phyloP scores from a whole-genome alignment of 2,888 invertebrate genomes.

The Scaptomyza cyrtandrae region DNA sequence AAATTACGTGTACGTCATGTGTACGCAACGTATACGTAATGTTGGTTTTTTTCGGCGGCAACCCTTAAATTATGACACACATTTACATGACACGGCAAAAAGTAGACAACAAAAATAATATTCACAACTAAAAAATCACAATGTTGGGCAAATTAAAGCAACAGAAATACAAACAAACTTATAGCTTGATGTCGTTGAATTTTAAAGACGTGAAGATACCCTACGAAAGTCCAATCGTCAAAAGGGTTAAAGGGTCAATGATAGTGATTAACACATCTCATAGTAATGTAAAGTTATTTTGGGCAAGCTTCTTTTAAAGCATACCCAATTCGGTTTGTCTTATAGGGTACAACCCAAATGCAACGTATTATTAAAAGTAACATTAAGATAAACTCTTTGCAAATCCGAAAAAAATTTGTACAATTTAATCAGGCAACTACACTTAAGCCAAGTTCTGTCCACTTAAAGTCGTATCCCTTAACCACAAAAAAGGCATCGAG shows the following conservation, averaged over 20 bases:
- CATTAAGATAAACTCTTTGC: too few species aligned
- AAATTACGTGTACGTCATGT: constrained; percentile 43
- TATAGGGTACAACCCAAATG: not conserved
- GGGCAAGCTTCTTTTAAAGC: too few species aligned
- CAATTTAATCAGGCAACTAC: not conserved
- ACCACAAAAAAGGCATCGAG: constrained; percentile 8
- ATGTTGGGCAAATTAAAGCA: constrained; percentile 15
- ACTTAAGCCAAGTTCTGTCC: not conserved
- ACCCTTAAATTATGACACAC: constrained; percentile 36
- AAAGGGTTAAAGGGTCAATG: too few species aligned
- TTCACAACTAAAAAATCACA: constrained; percentile 7
- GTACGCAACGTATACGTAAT: constrained; percentile 38
- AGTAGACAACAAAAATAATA: not conserved
- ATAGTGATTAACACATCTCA: too few species aligned
- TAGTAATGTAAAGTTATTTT: too few species aligned
- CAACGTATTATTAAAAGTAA: constrained; percentile 14
- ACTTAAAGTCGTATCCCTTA: not conserved
- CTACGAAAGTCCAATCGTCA: not conserved
- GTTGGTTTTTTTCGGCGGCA: constrained; percentile 14
- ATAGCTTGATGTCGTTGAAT: not conserved
- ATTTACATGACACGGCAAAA: constrained; percentile 45
- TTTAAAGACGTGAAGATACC: not conserved
- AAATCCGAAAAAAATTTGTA: not conserved
- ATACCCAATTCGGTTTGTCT: not conserved
- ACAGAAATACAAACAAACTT: constrained; percentile 7